phyloP scores from a whole-genome alignment of 2,113 vertebrate genomes.

The human (Homo sapiens) region DNA sequence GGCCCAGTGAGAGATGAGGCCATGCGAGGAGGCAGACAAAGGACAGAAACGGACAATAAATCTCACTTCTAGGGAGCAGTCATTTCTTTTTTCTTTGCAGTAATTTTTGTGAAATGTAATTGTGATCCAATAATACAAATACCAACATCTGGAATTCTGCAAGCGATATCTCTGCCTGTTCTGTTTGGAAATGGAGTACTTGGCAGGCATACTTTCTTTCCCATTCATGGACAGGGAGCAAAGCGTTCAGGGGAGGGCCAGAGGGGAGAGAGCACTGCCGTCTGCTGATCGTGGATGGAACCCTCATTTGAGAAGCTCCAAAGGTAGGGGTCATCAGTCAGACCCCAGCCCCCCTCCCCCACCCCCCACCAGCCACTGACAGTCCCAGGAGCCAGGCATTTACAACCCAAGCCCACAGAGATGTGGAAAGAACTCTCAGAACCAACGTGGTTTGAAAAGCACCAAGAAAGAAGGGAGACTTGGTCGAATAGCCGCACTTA shows the following conservation, averaged over 20 bases:
- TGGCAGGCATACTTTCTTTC: background rate
- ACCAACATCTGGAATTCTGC: conserved; percentile 63
- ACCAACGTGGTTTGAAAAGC: background rate
- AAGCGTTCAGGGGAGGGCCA: accelerated
- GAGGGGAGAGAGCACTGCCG: too few relatives aligned
- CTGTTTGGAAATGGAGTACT: background rate
- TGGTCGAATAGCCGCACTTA: background rate
- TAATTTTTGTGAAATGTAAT: conserved; percentile 33
- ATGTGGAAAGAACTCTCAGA: background rate
- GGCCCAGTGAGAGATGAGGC: background rate
- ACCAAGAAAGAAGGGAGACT: background rate
- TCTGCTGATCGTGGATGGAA: background rate
- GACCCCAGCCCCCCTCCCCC: background rate
- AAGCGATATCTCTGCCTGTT: background rate
- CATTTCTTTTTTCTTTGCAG: background rate
- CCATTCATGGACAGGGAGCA: accelerated
- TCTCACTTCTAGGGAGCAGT: background rate
- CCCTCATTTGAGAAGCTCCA: background rate
- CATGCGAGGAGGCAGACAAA: background rate
- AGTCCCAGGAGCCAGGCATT: background rate
- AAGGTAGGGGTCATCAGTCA: background rate
- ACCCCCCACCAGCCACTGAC: accelerated
- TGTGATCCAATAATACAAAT: conserved; percentile 51
- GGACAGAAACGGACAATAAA: background rate
- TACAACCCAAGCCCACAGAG: background rate